phyloP scores from a whole-genome alignment of 2,888 invertebrate genomes.

The Leucoma salicis region DNA sequence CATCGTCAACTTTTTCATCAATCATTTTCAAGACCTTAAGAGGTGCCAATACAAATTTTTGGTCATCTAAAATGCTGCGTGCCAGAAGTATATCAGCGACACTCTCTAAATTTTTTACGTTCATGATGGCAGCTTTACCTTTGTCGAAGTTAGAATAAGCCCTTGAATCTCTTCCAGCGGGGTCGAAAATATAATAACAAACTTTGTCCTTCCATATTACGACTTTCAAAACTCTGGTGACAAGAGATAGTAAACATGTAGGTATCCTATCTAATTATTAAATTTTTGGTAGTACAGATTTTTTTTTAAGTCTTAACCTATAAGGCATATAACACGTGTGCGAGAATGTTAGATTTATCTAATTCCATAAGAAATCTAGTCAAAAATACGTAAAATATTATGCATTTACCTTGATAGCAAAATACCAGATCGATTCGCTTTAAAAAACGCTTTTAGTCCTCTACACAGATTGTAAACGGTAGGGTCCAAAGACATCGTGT shows the following conservation, averaged over 20 bases:
- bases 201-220: slow-evolving; percentile 83
- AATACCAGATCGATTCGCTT: slow-evolving; percentile 75
- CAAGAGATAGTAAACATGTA: too few relatives aligned
- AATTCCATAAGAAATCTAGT: too few relatives aligned
- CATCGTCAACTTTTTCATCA: slow-evolving; percentile 65
- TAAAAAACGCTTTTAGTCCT: slow-evolving; percentile 80
- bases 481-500: slow-evolving; percentile 71
- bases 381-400: too few relatives aligned
- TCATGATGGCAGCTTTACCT: slow-evolving; percentile 81
- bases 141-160: slow-evolving; percentile 70
- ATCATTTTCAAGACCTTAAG: slow-evolving; percentile 73
- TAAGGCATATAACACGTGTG: too few relatives aligned
- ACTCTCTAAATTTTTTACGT: slow-evolving; percentile 75
- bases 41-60: slow-evolving; percentile 73
- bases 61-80: slow-evolving; percentile 70
- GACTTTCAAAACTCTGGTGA: slow-evolving; percentile 65
- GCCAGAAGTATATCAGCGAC: slow-evolving; percentile 77
- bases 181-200: slow-evolving; percentile 85
- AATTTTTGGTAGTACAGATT: too few relatives aligned
- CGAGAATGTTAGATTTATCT: too few relatives aligned
- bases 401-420: slow-evolving; percentile 63
- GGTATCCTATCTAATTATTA: too few relatives aligned
- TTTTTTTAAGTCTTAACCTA: too few relatives aligned
- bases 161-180: slow-evolving; percentile 79
- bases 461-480: slow-evolving; percentile 76